A percentile compares a stretch with the other conserved stretches of the same genome.
Conservation (phyloP, 2,797 vertebrate species). For the Mallotus villosus region DNA sequence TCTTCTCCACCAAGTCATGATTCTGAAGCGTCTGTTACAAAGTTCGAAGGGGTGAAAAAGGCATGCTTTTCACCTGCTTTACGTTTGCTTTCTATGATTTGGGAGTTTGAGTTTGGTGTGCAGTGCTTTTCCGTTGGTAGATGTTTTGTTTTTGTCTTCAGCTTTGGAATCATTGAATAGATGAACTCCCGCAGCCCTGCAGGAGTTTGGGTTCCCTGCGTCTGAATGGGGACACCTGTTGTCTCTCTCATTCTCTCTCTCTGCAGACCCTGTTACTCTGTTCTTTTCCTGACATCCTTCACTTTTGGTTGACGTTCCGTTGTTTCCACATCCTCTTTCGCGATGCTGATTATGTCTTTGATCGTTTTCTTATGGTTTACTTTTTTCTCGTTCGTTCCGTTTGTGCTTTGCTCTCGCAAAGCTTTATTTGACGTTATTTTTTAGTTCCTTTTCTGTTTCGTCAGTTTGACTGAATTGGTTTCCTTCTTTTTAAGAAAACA, state of each 20-base stretch:
- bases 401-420: constrained; percentile 65
- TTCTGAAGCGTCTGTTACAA: constrained; percentile 78
- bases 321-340: constrained; percentile 36
- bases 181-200: constrained; percentile 68
- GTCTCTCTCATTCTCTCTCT: constrained; percentile 65
- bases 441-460: constrained; percentile 53
- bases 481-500: constrained; percentile 86
- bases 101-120: constrained; percentile 50
- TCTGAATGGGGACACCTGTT: constrained; percentile 63
- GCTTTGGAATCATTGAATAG: constrained; percentile 83
- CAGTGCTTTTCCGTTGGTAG: constrained; percentile 55
- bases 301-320: constrained; percentile 24
- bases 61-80: constrained; percentile 90
- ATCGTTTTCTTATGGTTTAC: constrained; percentile 38
- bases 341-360: constrained; percentile 43
- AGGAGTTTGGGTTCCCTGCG: constrained; percentile 56
- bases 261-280: constrained; percentile 44
- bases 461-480: constrained; percentile 86
- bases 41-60: constrained; percentile 77
- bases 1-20: constrained; percentile 82
- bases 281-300: constrained; percentile 55
- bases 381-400: constrained; percentile 36
- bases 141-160: constrained; percentile 43
- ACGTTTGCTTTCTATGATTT: constrained; percentile 69
- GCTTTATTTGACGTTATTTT: constrained; percentile 42